A percentile compares a stretch with the other conserved stretches of the same genome.
Evolutionary conservation across 37 sponge, comb jelly and placozoan species (phyloP).

Genomic region (Cliona cf. orientalis): DNA sequence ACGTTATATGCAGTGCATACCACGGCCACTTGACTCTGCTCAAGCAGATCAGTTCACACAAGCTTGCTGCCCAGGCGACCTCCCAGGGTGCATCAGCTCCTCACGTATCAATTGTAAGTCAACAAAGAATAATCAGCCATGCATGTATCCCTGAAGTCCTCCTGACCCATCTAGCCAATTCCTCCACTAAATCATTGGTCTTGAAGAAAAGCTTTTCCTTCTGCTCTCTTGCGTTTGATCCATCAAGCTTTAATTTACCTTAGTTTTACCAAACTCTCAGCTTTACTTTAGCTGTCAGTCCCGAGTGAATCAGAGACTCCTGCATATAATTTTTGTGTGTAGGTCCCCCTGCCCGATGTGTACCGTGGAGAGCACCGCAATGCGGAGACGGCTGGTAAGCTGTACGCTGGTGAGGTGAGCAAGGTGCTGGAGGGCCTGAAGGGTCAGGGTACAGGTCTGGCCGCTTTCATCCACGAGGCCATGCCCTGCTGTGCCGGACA

Average conservation of each 20-base stretch:
- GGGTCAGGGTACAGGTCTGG: neutral
- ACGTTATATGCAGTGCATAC: conserved; percentile 59
- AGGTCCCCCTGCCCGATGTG: conserved; percentile 66
- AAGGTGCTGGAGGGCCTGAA: neutral
- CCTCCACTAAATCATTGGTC: neutral
- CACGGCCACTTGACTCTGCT: conserved; percentile 82
- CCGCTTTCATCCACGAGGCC: conserved; percentile 82
- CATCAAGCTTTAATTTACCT: neutral
- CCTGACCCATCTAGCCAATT: neutral
- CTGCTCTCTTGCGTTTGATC: neutral
- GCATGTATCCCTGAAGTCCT: no score
- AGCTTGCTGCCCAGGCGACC: neutral
- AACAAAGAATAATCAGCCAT: neutral
- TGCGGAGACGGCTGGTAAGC: conserved; percentile 62
- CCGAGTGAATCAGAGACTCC: no score
- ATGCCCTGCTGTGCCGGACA: conserved; percentile 74
- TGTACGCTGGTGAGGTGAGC: conserved; percentile 57
- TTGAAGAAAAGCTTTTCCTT: neutral
- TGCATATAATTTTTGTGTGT: neutral
- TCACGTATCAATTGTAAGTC: conserved; percentile 23
- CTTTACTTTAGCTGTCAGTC: neutral
- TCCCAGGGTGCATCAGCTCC: neutral
- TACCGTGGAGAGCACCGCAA: conserved; percentile 69
- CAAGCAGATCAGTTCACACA: conserved; percentile 51
- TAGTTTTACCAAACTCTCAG: neutral